These are phyloP conservation scores for Amblyjoppa fuscipennis DNA, from an alignment of 2,888 invertebrate genomes.

Conservation along the genomic window DNA sequence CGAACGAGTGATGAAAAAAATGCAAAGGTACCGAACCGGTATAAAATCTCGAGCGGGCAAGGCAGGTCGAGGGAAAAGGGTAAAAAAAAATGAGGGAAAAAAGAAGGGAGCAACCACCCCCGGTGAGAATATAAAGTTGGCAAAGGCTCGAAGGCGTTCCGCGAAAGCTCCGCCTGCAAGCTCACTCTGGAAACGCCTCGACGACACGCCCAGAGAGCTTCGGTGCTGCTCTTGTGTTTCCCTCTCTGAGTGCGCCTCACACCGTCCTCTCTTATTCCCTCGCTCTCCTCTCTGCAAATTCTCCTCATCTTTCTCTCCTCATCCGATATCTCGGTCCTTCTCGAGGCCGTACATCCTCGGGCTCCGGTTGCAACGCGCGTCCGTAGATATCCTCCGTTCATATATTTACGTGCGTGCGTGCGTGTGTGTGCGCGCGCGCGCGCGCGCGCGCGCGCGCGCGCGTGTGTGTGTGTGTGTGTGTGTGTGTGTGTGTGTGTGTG, in stretches of 20 bases:
- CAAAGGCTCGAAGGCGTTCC: slow-evolving; percentile 78
- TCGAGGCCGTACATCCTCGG: slow-evolving; percentile 24
- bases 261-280: slow-evolving; percentile 41
- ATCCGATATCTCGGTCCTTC: slow-evolving; percentile 34
- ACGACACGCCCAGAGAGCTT: slow-evolving; percentile 78
- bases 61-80: slow-evolving; percentile 53
- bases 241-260: slow-evolving; percentile 30
- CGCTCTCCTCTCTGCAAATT: slow-evolving; percentile 6
- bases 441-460: slow-evolving; percentile 31
- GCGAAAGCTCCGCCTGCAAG: slow-evolving; percentile 83
- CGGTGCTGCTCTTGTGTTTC: slow-evolving; percentile 36
- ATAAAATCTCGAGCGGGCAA: slow-evolving; percentile 54
- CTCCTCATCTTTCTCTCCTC: slow-evolving; percentile 47
- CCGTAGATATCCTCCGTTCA: neutral
- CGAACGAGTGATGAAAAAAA: slow-evolving; percentile 18
- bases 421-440: slow-evolving; percentile 15
- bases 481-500: neutral
- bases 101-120: slow-evolving; percentile 49
- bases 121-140: slow-evolving; percentile 45
- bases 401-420: neutral
- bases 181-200: slow-evolving; percentile 75
- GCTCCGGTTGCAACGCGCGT: slow-evolving; percentile 43
- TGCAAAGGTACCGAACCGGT: slow-evolving; percentile 57
- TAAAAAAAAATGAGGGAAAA: slow-evolving; percentile 18
- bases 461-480: neutral